Evolutionary conservation across 92 coral and sea anemone species (phyloP), one percentile per base, ranked within the genome.

Genomic region (Parazoanthus atlanticus): DNA sequence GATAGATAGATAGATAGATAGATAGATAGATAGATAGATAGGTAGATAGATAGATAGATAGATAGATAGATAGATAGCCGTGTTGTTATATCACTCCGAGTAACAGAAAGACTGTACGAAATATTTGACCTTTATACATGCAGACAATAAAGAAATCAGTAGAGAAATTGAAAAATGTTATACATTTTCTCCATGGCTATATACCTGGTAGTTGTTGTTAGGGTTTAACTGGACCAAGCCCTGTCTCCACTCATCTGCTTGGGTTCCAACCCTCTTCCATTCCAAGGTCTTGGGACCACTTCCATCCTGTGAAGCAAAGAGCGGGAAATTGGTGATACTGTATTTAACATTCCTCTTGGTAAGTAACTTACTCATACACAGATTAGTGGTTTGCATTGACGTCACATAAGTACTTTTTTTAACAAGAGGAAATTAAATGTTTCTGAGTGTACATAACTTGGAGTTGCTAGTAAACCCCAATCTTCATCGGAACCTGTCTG

Each of bases 231-330:
- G 92, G 23, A 97, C 91, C 65, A 97, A 76, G 8, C 96, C 99
- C 41, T 90, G 91, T 84, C 76, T 94, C 99, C 99, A 97, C 66
- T 91, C 94, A 70, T 95, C 96, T 1, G 78, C 94, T 81, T 97
- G 99, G 15, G 95, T 93, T 26, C 99, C 99, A 16, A 52, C 33
- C 28, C 94, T 92, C 69, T 91, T 90, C 98, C 98, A 97, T 26
- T 89, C 84, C 32, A 88, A 34, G 23, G 90, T 85, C 74, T 92
- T 88, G 9, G 81, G 66, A 21, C 84, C 65, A n/a, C 90, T 72
- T 13, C 95, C 94, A 49, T 79, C 90, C 92, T 93, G 73, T 29
- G 47, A 75, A 56, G 83, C 64, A 71, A 85, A 13, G 41, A 65
- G 61, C 8, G 33, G 33, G 34, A 4, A 32, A 28, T 13, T 71